These are phyloP conservation scores for Champsocephalus gunnari DNA, from an alignment of 2,797 vertebrate genomes.

Conservation along the genomic window DNA sequence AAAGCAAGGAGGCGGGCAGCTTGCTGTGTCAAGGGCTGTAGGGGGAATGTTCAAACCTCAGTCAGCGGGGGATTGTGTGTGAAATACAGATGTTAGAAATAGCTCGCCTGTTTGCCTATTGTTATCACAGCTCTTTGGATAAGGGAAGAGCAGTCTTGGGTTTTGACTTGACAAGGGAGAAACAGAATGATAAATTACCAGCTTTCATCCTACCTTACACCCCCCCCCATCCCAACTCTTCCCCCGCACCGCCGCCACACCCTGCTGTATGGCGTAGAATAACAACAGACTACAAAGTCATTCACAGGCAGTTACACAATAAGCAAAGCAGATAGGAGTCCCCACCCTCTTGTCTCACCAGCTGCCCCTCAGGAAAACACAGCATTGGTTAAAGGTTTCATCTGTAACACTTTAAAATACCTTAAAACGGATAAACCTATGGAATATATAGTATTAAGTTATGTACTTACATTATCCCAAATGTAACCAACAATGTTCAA, in stretches of 20 bases:
- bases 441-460: no score
- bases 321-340: constrained; percentile 54
- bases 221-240: neutral
- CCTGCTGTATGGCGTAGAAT: constrained; percentile 46
- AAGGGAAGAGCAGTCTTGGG: constrained; percentile 66
- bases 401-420: no score
- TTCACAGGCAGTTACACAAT: constrained; percentile 65
- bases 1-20: constrained; percentile 66
- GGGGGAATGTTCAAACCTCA: constrained; percentile 72
- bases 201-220: constrained; percentile 60
- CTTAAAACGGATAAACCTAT: no score
- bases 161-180: constrained; percentile 79
- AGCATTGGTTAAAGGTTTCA: constrained; percentile 49
- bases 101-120: constrained; percentile 71
- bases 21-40: constrained; percentile 69
- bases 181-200: constrained; percentile 80
- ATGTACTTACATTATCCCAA: no score
- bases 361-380: constrained; percentile 54
- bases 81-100: constrained; percentile 80
- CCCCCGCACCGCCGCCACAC: constrained; percentile 23
- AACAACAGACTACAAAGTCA: constrained; percentile 68
- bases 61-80: constrained; percentile 69
- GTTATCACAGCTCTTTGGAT: constrained; percentile 69
- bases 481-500: no score
- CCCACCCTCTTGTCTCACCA: constrained; percentile 57